These are phyloP conservation scores for Nomada hirtipes DNA, from an alignment of 2,888 invertebrate genomes.

Conservation along the genomic window DNA sequence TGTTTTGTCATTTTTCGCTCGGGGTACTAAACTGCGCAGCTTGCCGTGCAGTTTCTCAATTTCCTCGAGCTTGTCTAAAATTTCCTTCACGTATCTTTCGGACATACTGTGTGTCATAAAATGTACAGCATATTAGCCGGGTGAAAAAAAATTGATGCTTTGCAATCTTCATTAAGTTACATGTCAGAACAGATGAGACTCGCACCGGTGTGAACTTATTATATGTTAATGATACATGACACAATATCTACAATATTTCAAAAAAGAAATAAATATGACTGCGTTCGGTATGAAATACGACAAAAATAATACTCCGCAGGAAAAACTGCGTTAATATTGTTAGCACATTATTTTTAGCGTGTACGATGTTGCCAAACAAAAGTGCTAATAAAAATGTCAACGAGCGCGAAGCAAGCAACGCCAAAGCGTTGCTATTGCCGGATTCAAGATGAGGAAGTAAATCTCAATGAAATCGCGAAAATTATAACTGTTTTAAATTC, in stretches of 20 bases:
- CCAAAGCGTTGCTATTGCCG: constrained; percentile 11
- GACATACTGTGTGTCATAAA: constrained; percentile 29
- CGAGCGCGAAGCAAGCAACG: background rate
- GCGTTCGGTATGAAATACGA: background rate
- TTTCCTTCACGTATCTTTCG: constrained; percentile 46
- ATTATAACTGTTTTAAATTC: constrained; percentile 40
- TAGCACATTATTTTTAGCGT: background rate
- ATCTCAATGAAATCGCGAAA: constrained; percentile 35
- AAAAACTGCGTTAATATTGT: background rate
- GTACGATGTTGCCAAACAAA: constrained; percentile 26
- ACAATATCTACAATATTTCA: too few species aligned
- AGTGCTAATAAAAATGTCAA: constrained; percentile 26
- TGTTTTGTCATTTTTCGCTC: constrained; percentile 13
- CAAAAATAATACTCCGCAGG: background rate
- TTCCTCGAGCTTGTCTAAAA: constrained; percentile 64
- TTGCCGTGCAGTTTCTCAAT: constrained; percentile 69
- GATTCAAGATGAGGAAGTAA: constrained; percentile 27
- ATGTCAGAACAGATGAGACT: constrained; percentile 34
- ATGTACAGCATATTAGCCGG: background rate
- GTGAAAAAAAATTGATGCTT: constrained; percentile 15
- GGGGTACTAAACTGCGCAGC: constrained; percentile 60
- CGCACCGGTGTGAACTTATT: background rate
- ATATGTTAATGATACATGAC: too few species aligned
- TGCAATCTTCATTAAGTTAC: background rate
- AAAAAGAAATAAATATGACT: too few species aligned